Base-by-base conservation (phyloP, 2,888 invertebrate species). In the Pecten maximus region DNA sequence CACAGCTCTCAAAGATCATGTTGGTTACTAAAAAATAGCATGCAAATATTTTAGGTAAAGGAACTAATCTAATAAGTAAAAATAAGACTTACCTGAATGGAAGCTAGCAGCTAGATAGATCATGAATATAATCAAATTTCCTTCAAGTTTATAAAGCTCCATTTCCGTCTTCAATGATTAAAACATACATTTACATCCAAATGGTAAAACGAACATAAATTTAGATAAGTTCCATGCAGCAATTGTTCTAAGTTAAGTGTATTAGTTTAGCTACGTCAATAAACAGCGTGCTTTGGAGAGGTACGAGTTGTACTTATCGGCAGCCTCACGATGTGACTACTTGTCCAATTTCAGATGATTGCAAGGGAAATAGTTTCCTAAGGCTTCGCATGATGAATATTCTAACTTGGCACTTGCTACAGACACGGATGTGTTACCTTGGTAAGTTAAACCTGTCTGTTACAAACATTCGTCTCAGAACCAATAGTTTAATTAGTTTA, bases 311-410 rank as follows among this genome's bases (percentile, higher is more conserved):
- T 74, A 74, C 74, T 74, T 74, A 28, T 74, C 28, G 15, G 35
- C 74, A 74, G 28, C 28, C 12, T 35, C 35, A 8, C 23, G 35
- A 74, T 74, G 74, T 74, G 74, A 28, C 74, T 74, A 74, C 74
- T 74, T 74, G 74, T 74, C 74, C 74, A 74, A 74, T 74, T 74
- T 74, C 74, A 74, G 74, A 35, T 74, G 74, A 74, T 74, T 74
- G 74, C 74, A 10, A 35, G 74, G 28, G 74, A 74, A 74, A 74
- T 74, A 74, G 74, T 74, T 74, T 74, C 35, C 74, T 35, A 28
- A 10, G 74, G 2, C 74, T 28, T 74, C 35, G 74, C 74, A 74
- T 74, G 74, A 74, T 74, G 74, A 74, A 74, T 74, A 35, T 74
- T 74, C 74, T 35, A 28, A 74, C 35, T 74, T 74, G 74, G 74